Evolutionary conservation across 2,797 vertebrate genomes (phyloP), one percentile per base, ranked within the genome.

Genomic region (Oryzias dopingdopingensis): DNA sequence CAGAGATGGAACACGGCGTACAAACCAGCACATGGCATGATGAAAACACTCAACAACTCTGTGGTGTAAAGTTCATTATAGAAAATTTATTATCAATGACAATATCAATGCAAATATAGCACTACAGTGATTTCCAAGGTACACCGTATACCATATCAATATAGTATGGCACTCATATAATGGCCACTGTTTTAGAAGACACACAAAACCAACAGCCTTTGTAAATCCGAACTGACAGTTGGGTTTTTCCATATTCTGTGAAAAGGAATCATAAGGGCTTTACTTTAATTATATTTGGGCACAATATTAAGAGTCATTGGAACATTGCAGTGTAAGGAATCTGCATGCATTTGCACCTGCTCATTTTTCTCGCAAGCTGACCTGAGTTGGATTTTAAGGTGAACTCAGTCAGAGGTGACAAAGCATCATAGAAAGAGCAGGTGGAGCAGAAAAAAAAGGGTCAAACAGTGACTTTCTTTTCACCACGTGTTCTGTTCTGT

Each of bases 101-200:
- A 90, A 93, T 93, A 93, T 93, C 90, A 93, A 93, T 91, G 92
- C 90, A 92, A 93, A 92, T 93, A 92, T 92, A 92, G 89, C 92
- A 93, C 91, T 93, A 92, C 91, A 93, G 92, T 93, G 90, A 92
- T 91, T 90, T 92, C 90, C 91, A 92, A 90, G 90, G 87, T 90
- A 93, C 91, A 92, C 89, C 89, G 87, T 92, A 90, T 91, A 93
- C 91, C 91, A 92, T 92, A 91, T 91, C 90, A 91, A 88, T 92
- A 92, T 92, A 93, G 86, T 91, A 92, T 93, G 92, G 92, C 92
- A 91, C 92, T 91, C 86, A 58, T 93, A 93, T 92, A 91, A 91
- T 89, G 91, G 92, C 92, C 92, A 92, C 90, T 85, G 85, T 92
- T 92, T 91, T 87, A 91, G 90, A 88, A 88, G 89, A 93, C 90